A percentile compares a stretch with the other conserved stretches of the same genome.
Conservation (phyloP, 2,797 vertebrate genomes). For the Acanthurus tractus region DNA sequence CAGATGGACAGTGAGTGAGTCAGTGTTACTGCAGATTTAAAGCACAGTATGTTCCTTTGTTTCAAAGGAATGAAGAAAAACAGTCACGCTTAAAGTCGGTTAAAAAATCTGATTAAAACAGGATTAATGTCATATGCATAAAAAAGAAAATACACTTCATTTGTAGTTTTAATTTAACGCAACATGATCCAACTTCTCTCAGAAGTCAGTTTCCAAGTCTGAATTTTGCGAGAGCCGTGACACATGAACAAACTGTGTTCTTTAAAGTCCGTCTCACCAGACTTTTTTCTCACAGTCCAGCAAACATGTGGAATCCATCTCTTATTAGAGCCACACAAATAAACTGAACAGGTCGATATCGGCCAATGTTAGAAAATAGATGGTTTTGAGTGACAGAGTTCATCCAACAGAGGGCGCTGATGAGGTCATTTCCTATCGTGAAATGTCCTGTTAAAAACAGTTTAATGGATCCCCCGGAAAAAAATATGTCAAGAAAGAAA, state of each 20-base stretch:
- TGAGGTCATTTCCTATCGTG: too few relatives aligned
- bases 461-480: too few relatives aligned
- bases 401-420: too few relatives aligned
- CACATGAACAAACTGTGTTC: neutral
- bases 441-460: too few relatives aligned
- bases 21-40: slow-evolving; percentile 36
- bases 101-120: neutral
- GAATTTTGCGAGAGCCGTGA: neutral
- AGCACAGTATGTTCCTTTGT: slow-evolving; percentile 16
- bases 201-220: neutral
- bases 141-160: neutral
- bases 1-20: slow-evolving; percentile 48
- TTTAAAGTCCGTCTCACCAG: too few relatives aligned
- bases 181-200: neutral
- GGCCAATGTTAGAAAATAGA: neutral
- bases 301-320: neutral
- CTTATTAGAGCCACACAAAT: neutral
- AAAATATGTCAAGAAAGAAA: too few relatives aligned
- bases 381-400: too few relatives aligned
- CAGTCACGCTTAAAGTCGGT: neutral
- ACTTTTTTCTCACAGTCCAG: neutral
- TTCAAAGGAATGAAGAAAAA: neutral
- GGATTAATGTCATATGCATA: neutral
- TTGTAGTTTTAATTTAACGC: neutral
- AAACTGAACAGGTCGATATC: too few relatives aligned